These are phyloP conservation scores for Arrhamphus sclerolepis DNA, from an alignment of 2,797 vertebrate species.

Conservation along the genomic window DNA sequence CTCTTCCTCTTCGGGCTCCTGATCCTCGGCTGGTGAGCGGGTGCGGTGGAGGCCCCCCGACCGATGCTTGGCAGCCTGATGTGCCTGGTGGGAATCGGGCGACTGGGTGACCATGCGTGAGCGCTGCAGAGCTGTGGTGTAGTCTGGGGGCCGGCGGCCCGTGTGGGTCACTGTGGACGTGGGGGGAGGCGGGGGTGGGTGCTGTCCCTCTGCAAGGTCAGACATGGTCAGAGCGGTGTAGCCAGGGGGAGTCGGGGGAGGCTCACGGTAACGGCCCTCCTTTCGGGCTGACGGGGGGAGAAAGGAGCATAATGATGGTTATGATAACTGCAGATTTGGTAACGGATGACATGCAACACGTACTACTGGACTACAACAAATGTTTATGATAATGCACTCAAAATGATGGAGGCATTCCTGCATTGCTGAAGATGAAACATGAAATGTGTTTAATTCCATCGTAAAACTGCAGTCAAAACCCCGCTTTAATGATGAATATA, in stretches of 20 bases:
- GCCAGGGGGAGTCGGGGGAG: slow-evolving; percentile 95
- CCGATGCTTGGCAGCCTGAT: slow-evolving; percentile 72
- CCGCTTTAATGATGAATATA: too few relatives aligned
- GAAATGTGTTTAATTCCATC: too few relatives aligned
- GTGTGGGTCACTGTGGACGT: slow-evolving; percentile 67
- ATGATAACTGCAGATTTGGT: neutral
- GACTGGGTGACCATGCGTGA: slow-evolving; percentile 94
- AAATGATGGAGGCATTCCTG: too few relatives aligned
- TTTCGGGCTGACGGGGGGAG: slow-evolving; percentile 84
- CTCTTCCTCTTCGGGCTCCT: slow-evolving; percentile 86
- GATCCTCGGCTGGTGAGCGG: slow-evolving; percentile 85
- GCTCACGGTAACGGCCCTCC: slow-evolving; percentile 93
- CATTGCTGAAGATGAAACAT: too few relatives aligned
- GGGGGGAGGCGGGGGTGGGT: slow-evolving; percentile 77
- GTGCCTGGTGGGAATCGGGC: slow-evolving; percentile 83
- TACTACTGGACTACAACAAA: neutral
- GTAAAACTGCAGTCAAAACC: too few relatives aligned
- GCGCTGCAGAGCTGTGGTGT: slow-evolving; percentile 95
- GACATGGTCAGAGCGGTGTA: slow-evolving; percentile 95
- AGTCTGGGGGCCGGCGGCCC: slow-evolving; percentile 92
- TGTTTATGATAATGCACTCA: too few relatives aligned
- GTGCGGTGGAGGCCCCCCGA: slow-evolving; percentile 75
- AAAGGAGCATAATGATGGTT: neutral
- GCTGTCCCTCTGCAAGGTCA: slow-evolving; percentile 87
- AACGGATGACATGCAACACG: neutral